A percentile compares a stretch with the other conserved stretches of the same genome.
Conservation (phyloP, 2,113 vertebrate species). For the Synchiropus splendidus region DNA sequence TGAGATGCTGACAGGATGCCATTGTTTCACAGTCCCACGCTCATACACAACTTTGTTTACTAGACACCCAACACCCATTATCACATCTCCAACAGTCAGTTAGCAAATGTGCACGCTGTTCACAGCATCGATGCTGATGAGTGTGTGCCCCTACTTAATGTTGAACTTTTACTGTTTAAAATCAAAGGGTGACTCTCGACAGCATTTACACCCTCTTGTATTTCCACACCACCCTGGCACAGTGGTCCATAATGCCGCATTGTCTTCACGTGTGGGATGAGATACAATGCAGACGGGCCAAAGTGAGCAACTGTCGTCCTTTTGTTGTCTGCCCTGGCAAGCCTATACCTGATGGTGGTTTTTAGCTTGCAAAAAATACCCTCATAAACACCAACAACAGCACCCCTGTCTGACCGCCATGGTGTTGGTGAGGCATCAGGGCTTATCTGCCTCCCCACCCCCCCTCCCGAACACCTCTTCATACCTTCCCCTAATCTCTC, state of each 20-base stretch:
- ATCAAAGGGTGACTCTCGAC: too few relatives aligned
- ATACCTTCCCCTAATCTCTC: constrained; percentile 38
- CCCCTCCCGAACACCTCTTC: neutral
- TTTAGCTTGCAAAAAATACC: constrained; percentile 48
- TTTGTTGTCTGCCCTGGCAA: constrained; percentile 42
- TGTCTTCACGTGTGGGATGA: constrained; percentile 21
- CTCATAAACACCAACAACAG: constrained; percentile 15
- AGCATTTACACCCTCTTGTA: neutral
- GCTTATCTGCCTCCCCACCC: constrained; percentile 19
- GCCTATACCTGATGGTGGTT: constrained; percentile 50
- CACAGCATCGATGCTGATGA: constrained; percentile 25
- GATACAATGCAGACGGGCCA: constrained; percentile 9
- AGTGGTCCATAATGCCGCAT: constrained; percentile 22
- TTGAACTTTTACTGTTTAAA: too few relatives aligned
- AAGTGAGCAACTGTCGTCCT: constrained; percentile 32
- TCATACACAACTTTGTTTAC: constrained; percentile 56
- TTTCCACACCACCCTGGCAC: constrained; percentile 9
- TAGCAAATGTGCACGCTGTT: constrained; percentile 55
- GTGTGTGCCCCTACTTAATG: constrained; percentile 5
- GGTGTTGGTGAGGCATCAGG: constrained; percentile 26
- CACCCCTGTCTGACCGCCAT: constrained; percentile 11
- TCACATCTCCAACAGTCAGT: constrained; percentile 59
- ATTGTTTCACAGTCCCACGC: constrained; percentile 51
- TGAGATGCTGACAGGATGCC: constrained; percentile 53
- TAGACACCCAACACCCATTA: constrained; percentile 54